A percentile compares a stretch with the other conserved stretches of the same genome.
Evolutionary conservation across 2,888 invertebrate species (phyloP).

Genomic region (Podabrus alpinus): DNA sequence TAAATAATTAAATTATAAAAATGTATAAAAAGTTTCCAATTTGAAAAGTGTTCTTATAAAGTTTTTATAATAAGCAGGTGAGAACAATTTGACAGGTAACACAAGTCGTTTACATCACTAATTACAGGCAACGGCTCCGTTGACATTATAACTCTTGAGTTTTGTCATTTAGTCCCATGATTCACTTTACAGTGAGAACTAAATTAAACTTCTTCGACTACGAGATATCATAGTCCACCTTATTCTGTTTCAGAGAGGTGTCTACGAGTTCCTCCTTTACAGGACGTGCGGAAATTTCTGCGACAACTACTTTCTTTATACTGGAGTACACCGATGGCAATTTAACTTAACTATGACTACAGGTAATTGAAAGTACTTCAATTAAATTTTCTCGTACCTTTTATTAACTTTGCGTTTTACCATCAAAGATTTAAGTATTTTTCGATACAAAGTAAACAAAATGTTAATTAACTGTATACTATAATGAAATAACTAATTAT

Average conservation of each 20-base stretch:
- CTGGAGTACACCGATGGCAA: slow-evolving; percentile 19
- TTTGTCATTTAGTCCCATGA: slow-evolving; percentile 29
- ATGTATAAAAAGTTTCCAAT: not conserved
- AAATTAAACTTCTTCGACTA: slow-evolving; percentile 11
- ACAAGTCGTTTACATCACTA: slow-evolving; percentile 22
- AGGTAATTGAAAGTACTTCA: slow-evolving; percentile 25
- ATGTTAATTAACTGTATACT: not conserved
- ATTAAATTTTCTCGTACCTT: slow-evolving; percentile 16
- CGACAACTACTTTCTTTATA: slow-evolving; percentile 2
- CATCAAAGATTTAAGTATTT: not conserved
- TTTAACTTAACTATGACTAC: slow-evolving; percentile 26
- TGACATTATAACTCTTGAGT: slow-evolving; percentile 29
- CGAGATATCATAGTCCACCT: not conserved
- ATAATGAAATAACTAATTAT: no score
- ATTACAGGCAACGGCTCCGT: slow-evolving; percentile 18
- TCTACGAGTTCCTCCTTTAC: not conserved
- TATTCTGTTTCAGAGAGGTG: slow-evolving; percentile 2
- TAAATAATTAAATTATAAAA: not conserved
- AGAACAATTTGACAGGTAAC: slow-evolving; percentile 30
- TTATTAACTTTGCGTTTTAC: slow-evolving; percentile 11
- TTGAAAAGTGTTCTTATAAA: slow-evolving; percentile 8
- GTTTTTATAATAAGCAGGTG: slow-evolving; percentile 22
- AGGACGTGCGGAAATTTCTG: slow-evolving; percentile 14
- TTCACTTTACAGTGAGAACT: slow-evolving; percentile 25
- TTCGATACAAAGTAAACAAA: not conserved